Percentiles rank a stretch among this genome's conserved stretches.
These are phyloP conservation scores for Peromyscus polionotus DNA, from an alignment of 2,113 vertebrate genomes.

Conservation along the genomic window DNA sequence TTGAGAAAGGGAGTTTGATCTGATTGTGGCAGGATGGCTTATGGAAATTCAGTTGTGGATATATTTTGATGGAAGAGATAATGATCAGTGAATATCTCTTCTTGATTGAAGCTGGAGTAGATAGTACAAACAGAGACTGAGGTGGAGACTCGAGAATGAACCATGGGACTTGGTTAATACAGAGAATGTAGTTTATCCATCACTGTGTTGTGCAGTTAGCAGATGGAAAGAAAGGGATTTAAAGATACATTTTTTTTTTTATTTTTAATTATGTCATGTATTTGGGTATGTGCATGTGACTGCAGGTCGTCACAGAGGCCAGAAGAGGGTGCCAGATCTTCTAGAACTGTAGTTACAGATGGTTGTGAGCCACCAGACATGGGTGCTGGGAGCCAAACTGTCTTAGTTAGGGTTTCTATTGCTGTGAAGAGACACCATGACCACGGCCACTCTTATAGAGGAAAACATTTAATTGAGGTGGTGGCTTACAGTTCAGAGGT, in stretches of 20 bases:
- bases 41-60: slow-evolving; percentile 1
- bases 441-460: neutral
- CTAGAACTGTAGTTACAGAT: neutral
- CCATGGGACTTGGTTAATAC: neutral
- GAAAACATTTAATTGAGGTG: neutral
- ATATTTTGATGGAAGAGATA: neutral
- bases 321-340: neutral
- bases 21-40: neutral
- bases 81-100: neutral
- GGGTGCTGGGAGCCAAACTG: neutral
- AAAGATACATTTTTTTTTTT: neutral
- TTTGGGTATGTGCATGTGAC: neutral
- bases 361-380: neutral
- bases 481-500: neutral
- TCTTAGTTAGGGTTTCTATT: neutral
- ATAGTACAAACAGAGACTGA: neutral
- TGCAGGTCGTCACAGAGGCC: neutral
- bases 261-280: neutral
- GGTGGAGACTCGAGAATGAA: neutral
- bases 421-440: neutral
- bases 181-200: neutral
- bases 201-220: neutral
- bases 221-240: neutral
- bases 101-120: neutral
- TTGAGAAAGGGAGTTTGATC: neutral